These are phyloP conservation scores for Acleris holmiana DNA, from an alignment of 2,888 invertebrate genomes.

Conservation along the genomic window DNA sequence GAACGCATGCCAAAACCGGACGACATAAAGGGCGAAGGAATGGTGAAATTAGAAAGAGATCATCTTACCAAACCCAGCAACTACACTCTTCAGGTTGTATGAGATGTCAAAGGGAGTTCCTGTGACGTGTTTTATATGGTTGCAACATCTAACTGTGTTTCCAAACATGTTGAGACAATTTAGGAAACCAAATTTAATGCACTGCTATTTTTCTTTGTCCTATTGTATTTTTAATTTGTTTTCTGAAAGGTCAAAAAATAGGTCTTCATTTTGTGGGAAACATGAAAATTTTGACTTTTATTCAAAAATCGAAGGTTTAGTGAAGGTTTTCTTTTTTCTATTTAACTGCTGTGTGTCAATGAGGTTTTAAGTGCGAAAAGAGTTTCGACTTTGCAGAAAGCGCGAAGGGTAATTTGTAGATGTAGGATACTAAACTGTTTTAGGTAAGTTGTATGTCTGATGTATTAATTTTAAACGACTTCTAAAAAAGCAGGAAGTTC, in stretches of 20 bases:
- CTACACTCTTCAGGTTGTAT: conserved; percentile 45
- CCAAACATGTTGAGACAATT: conserved; percentile 55
- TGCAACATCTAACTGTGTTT: conserved; percentile 51
- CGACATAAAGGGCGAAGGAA: too few relatives aligned
- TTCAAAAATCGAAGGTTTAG: conserved; percentile 46
- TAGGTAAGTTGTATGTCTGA: too few relatives aligned
- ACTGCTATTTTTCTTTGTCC: conserved; percentile 50
- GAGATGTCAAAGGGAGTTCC: conserved; percentile 47
- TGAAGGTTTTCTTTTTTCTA: background rate
- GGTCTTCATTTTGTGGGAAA: conserved; percentile 46
- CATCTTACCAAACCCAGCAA: conserved; percentile 48
- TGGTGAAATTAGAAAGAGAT: background rate
- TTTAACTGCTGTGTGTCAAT: too few relatives aligned
- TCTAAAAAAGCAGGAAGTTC: too few relatives aligned
- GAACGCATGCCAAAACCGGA: too few relatives aligned
- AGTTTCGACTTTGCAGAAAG: too few relatives aligned
- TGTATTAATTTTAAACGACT: too few relatives aligned
- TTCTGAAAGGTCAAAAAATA: conserved; percentile 48
- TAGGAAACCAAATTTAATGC: conserved; percentile 39
- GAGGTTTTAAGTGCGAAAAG: too few relatives aligned
- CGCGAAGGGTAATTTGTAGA: too few relatives aligned
- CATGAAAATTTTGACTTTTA: conserved; percentile 51
- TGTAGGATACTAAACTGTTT: too few relatives aligned
- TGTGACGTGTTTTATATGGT: conserved; percentile 50
- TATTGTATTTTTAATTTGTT: conserved; percentile 59